A percentile compares a stretch with the other conserved stretches of the same genome.
These are phyloP conservation scores for Drosophila falleni DNA, from an alignment of 2,888 invertebrate species.

Conservation along the genomic window DNA sequence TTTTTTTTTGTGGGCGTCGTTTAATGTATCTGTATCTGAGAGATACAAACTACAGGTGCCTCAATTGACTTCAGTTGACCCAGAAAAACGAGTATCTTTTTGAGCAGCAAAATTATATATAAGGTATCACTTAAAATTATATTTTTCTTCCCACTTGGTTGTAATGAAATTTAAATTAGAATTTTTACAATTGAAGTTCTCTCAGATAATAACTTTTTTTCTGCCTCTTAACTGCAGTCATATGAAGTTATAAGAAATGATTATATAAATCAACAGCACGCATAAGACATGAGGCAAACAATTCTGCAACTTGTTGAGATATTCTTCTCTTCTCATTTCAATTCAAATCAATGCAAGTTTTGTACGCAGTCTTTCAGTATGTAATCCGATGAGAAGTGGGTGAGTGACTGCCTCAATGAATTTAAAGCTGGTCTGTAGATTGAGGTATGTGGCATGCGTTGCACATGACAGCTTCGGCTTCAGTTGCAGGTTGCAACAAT, in stretches of 20 bases:
- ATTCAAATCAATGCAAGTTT: constrained; percentile 67
- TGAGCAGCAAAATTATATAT: not conserved
- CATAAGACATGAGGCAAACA: constrained; percentile 35
- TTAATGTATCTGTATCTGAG: constrained; percentile 34
- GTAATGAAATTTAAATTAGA: not conserved
- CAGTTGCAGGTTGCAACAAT: constrained; percentile 11
- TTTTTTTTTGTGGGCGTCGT: constrained; percentile 36
- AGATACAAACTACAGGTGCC: constrained; percentile 40
- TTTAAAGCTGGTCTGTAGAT: constrained; percentile 7
- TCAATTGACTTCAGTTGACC: constrained; percentile 1
- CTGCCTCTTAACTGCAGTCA: not conserved
- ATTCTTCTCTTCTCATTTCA: constrained; percentile 48
- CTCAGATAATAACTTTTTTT: not conserved
- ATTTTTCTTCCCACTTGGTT: not conserved
- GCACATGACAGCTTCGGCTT: constrained; percentile 44
- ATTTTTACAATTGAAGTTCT: not conserved
- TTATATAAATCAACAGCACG: constrained; percentile 70
- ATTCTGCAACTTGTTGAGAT: constrained; percentile 50
- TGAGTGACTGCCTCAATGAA: constrained; percentile 58
- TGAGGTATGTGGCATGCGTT: constrained; percentile 30
- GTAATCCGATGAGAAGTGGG: constrained; percentile 71
- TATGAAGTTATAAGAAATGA: constrained; percentile 53
- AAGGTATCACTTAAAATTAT: not conserved
- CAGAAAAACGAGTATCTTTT: not conserved
- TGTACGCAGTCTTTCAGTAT: constrained; percentile 50